Evolutionary conservation across 1,140 invertebrate genomes (phyloP).

Genomic region (Philaenus spumarius): DNA sequence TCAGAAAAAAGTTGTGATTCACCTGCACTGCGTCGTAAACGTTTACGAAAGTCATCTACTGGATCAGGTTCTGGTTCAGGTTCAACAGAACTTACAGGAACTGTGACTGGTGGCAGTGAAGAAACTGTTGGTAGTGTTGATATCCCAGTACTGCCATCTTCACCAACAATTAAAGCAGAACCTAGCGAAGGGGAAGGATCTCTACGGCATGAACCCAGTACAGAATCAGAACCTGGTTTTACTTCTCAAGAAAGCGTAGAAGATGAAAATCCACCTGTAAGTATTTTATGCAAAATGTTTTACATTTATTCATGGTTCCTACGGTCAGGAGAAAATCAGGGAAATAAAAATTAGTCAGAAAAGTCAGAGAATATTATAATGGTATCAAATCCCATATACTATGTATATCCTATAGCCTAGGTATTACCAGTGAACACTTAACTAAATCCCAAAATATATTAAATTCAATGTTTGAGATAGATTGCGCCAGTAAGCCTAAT

Average conservation of each 20-base stretch:
- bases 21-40: slow-evolving; percentile 44
- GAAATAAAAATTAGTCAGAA: too few species aligned
- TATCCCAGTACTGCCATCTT: slow-evolving; percentile 43
- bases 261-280: slow-evolving; percentile 40
- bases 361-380: too few species aligned
- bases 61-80: slow-evolving; percentile 54
- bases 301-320: too few species aligned
- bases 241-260: slow-evolving; percentile 45
- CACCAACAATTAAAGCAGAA: slow-evolving; percentile 20
- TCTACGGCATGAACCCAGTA: slow-evolving; percentile 29
- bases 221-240: slow-evolving; percentile 36
- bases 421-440: too few species aligned
- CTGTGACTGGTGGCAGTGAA: slow-evolving; percentile 30
- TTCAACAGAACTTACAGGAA: slow-evolving; percentile 25
- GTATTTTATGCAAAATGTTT: slow-evolving; percentile 16
- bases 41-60: slow-evolving; percentile 63
- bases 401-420: too few species aligned
- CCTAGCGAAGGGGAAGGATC: slow-evolving; percentile 36
- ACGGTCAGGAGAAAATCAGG: too few species aligned
- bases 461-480: too few species aligned
- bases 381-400: too few species aligned
- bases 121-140: slow-evolving; percentile 43
- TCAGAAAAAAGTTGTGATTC: slow-evolving; percentile 20
- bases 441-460: too few species aligned
- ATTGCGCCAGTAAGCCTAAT: too few species aligned